These are phyloP conservation scores for Seriola aureovittata DNA, from an alignment of 2,113 vertebrate species.

Conservation along the genomic window DNA sequence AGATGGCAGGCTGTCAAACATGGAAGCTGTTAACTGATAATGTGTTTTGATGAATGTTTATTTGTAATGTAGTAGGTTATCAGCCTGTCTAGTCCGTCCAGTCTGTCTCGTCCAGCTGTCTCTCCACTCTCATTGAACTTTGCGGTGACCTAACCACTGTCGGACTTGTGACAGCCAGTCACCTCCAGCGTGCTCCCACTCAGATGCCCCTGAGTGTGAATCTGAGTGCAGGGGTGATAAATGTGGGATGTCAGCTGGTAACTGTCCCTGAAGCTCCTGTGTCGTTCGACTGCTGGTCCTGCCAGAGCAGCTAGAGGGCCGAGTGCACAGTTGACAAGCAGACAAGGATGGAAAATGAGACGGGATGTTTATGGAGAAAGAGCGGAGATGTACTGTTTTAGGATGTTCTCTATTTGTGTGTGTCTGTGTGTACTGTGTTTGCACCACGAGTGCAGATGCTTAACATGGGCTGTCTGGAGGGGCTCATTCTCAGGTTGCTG, in stretches of 20 bases:
- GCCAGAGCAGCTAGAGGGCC: constrained; percentile 15
- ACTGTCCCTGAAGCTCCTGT: constrained; percentile 56
- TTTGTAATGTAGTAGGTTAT: constrained; percentile 33
- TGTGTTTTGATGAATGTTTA: constrained; percentile 49
- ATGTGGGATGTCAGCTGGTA: constrained; percentile 60
- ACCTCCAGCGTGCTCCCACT: constrained; percentile 32
- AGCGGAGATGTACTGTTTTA: constrained; percentile 17
- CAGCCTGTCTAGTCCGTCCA: constrained; percentile 39
- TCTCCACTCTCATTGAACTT: constrained; percentile 38
- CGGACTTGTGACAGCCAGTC: constrained; percentile 27
- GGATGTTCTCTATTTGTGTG: constrained; percentile 21
- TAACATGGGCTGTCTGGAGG: constrained; percentile 5
- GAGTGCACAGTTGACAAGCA: constrained; percentile 32
- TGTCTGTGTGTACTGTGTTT: constrained; percentile 10
- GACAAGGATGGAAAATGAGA: constrained; percentile 32
- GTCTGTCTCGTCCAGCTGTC: constrained; percentile 18
- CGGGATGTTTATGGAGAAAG: constrained; percentile 35
- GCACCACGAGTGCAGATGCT: background rate
- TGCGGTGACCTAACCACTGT: constrained; percentile 37
- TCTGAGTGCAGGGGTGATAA: constrained; percentile 66
- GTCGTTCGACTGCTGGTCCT: constrained; percentile 25
- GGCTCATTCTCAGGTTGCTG: constrained; percentile 5
- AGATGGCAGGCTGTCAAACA: constrained; percentile 23
- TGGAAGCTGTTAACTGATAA: constrained; percentile 24
- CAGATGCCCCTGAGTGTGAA: constrained; percentile 54